Base-by-base conservation (phyloP, 2,888 invertebrate species). In the Drosophila cognata region DNA sequence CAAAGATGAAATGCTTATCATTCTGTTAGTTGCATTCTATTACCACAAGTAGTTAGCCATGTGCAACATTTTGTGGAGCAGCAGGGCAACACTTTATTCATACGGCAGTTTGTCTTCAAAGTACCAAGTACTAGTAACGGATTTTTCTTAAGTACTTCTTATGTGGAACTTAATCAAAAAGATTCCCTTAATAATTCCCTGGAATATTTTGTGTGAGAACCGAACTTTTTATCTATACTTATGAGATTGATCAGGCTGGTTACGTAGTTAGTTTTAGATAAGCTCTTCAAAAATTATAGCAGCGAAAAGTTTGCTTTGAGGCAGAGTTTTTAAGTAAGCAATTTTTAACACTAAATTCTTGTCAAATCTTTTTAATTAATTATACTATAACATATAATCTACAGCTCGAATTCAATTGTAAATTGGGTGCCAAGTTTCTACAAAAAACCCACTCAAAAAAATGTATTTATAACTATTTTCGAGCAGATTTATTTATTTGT, bases 1-100 rank as follows among this genome's bases (percentile, higher is more conserved):
- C 55, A 71, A 60, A 64, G 69, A 61, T 67, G 61, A 76, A 79
- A 70, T 79, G 52, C 41, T 52, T 66, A 66, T 79, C 68, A 79
- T 51, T 53, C 48, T 55, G 28, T 43, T 48, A 46, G 53, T 16
- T 64, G 50, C 57, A 61, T 50, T 48, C 18, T 33, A n/a, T 33
- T n/a, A n/a, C 38, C 10, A n/a, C 29, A 43, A 56, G 53, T 43
- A 33, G 55, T 46, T 35, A 29, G 11, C 28, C n/a, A 21, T 64
- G 48, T 64, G 48, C 51, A 52, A 63, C 38, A 41, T 38, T 56
- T 59, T 48, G n/a, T 48, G 46, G 59, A 48, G 51, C 52, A 60
- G n/a, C 59, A 36, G 59, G 28, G 58, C 33, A 41, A 29, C 38
- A 18, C 33, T 46, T 18, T 4, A 25, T 46, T 11, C 58, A 59